These are phyloP conservation scores for Fregetta grallaria DNA, from an alignment of 2,113 vertebrate genomes.

Conservation along the genomic window DNA sequence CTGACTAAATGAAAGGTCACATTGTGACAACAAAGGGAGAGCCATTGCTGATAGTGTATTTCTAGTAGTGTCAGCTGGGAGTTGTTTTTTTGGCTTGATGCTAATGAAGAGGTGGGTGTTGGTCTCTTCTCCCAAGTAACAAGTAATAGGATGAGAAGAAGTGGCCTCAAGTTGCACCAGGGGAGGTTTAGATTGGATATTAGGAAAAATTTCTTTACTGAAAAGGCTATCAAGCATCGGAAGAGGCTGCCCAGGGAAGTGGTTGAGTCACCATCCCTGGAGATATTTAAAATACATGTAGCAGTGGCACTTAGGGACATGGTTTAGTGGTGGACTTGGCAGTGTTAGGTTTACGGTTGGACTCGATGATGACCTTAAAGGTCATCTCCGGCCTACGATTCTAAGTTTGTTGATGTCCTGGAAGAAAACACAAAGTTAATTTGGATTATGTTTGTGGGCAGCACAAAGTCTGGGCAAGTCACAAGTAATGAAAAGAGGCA, in stretches of 20 bases:
- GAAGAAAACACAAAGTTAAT: background rate
- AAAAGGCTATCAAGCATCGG: background rate
- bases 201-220: background rate
- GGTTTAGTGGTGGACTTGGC: background rate
- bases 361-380: accelerated
- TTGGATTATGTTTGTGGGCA: background rate
- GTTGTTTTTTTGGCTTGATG: background rate
- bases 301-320: background rate
- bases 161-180: background rate
- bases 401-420: background rate
- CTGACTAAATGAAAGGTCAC: background rate
- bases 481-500: background rate
- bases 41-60: background rate
- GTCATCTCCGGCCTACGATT: background rate
- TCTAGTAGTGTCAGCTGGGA: background rate
- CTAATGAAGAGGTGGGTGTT: background rate
- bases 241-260: background rate
- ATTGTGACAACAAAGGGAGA: background rate
- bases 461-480: background rate
- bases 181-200: background rate
- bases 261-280: background rate
- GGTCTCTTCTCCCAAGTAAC: background rate
- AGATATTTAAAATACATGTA: background rate
- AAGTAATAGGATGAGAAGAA: background rate
- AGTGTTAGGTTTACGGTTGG: background rate